Evolutionary conservation across 2,888 invertebrate genomes (phyloP), one percentile per base, ranked within the genome.

Genomic region (Euphydryas editha): DNA sequence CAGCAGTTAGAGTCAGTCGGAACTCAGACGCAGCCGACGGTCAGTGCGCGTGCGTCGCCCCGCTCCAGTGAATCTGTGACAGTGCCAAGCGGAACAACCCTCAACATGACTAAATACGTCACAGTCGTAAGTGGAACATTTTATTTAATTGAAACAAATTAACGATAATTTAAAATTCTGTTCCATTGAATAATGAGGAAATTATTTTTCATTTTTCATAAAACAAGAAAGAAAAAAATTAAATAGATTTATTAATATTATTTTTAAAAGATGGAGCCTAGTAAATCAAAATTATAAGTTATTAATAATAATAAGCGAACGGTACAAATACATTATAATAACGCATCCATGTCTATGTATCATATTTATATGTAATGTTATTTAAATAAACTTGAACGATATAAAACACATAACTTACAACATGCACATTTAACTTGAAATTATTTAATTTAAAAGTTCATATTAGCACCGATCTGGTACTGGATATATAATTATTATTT

Each of bases 51-150:
- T 80, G 80, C 81, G 75, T 44, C 66, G 56, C 59, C 54, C 69
- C 57, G 65, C 66, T 74, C 65, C 80, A 81, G 86, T 88, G 87
- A 79, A 81, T 79, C 81, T 81, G 89, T 88, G 89, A 83, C 83
- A 88, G 87, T 89, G 88, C 73, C 69, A 59, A 62, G 21, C 30
- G 10, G 8, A n/a, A 36, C 51, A 75, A 73, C 67, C 70, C 71
- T 70, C 75, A 67, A 73, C 75, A 92, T 90, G 91, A 88, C 83
- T 78, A 83, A 81, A 81, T 86, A 86, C 86, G 76, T 86, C 70
- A 88, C 83, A 87, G 85, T 87, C 74, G 91, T 92, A 84, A 91
- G 92, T 90, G 69, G 18, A 68, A 47, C 55, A 46, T 63, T 49
- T 59, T 62, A 36, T 60, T 39, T 24, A 37, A 57, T 17, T 21